phyloP scores from a whole-genome alignment of 2,113 vertebrate species.

The Ammodytes dubius region DNA sequence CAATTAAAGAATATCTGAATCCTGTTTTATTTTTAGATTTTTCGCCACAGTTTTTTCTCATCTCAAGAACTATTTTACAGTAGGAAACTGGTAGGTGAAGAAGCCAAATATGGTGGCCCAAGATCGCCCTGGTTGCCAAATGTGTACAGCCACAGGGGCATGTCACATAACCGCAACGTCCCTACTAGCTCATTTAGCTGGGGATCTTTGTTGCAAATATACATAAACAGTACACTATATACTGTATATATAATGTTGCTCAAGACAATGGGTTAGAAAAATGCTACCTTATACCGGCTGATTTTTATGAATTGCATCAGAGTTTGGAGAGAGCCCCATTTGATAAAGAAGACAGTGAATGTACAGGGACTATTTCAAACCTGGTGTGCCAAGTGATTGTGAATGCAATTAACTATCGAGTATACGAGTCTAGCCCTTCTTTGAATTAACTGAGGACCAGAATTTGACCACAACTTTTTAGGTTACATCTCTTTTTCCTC shows the following conservation, averaged over 20 bases:
- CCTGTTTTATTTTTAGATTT: not conserved
- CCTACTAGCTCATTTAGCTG: not conserved
- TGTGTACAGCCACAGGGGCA: not conserved
- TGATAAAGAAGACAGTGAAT: not conserved
- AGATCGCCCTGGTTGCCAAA: not conserved
- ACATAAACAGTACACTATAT: too few relatives aligned
- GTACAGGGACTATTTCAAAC: constrained; percentile 5
- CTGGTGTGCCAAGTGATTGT: not conserved
- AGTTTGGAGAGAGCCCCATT: not conserved
- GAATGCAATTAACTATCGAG: constrained; percentile 13
- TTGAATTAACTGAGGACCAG: not conserved
- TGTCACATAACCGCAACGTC: not conserved
- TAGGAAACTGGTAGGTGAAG: not conserved
- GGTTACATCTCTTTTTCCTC: constrained; percentile 20
- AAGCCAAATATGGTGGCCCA: not conserved
- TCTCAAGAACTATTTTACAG: not conserved
- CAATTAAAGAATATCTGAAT: constrained; percentile 8
- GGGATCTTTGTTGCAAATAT: too few relatives aligned
- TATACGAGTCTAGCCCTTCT: constrained; percentile 5
- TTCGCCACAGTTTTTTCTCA: not conserved
- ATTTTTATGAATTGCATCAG: not conserved
- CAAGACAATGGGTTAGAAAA: not conserved
- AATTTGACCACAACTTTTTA: constrained; percentile 40
- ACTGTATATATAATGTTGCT: too few relatives aligned
- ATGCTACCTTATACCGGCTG: not conserved